Evolutionary conservation across 1,140 invertebrate species (phyloP).

Genomic region (Scaptomyza montana): DNA sequence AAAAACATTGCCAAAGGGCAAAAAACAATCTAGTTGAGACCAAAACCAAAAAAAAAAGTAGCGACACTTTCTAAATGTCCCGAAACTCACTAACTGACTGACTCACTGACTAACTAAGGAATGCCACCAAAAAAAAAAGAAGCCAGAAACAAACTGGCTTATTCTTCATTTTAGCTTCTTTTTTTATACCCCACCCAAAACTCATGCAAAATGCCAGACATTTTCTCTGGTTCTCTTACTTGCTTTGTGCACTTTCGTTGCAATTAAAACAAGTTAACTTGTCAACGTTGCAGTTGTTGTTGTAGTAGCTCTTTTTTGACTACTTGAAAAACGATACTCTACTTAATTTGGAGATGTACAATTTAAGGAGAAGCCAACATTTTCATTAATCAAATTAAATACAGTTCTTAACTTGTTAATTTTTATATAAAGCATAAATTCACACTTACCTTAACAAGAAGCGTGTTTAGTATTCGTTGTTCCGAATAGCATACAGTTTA

Average conservation of each 20-base stretch:
- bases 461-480: conserved; percentile 12
- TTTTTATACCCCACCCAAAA: conserved; percentile 20
- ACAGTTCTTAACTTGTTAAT: no score
- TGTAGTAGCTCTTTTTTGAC: neutral
- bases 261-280: conserved; percentile 67
- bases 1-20: conserved; percentile 25
- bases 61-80: conserved; percentile 59
- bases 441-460: neutral
- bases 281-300: conserved; percentile 18
- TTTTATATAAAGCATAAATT: no score
- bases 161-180: neutral
- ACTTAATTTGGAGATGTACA: no score
- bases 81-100: neutral
- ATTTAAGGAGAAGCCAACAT: no score
- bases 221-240: conserved; percentile 29
- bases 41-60: neutral
- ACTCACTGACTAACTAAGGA: neutral
- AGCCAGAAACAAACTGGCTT: conserved; percentile 33
- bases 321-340: no score
- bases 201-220: conserved; percentile 29
- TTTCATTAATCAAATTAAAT: no score
- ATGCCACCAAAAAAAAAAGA: conserved; percentile 4
- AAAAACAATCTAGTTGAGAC: neutral
- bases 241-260: conserved; percentile 54
- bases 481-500: neutral